Evolutionary conservation across 2,113 vertebrate genomes (phyloP).

Genomic region (Agelaius phoeniceus): DNA sequence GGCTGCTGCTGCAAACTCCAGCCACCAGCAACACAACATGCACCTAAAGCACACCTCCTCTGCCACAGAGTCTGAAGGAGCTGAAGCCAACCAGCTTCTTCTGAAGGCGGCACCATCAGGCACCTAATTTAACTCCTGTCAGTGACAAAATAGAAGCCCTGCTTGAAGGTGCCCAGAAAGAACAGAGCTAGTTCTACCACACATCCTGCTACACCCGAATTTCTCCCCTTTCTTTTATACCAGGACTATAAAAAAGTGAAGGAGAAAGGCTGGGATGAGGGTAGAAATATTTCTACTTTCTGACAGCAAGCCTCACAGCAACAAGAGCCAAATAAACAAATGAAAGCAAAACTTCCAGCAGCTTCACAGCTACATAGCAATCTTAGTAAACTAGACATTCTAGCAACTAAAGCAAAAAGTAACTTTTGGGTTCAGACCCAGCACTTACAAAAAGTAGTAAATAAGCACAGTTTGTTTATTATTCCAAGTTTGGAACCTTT

Average conservation of each 20-base stretch:
- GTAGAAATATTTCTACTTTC: neutral
- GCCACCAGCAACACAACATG: neutral
- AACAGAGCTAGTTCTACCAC: neutral
- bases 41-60: neutral
- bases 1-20: neutral
- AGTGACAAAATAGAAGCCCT: neutral
- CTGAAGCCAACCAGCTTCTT: neutral
- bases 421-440: neutral
- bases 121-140: neutral
- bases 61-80: neutral
- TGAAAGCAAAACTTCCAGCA: neutral
- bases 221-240: neutral
- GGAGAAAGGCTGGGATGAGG: neutral
- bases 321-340: neutral
- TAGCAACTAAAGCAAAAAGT: neutral
- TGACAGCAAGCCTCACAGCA: neutral
- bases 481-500: neutral
- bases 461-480: neutral
- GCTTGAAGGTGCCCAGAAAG: neutral
- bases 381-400: neutral
- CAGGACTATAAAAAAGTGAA: neutral
- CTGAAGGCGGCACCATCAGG: neutral
- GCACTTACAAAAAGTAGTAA: neutral
- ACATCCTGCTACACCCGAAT: neutral
- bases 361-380: neutral